Evolutionary conservation across 37 sponge, comb jelly and placozoan species (phyloP), one percentile per base, ranked within the genome.

Genomic region (Cladorhizidae sp.): DNA sequence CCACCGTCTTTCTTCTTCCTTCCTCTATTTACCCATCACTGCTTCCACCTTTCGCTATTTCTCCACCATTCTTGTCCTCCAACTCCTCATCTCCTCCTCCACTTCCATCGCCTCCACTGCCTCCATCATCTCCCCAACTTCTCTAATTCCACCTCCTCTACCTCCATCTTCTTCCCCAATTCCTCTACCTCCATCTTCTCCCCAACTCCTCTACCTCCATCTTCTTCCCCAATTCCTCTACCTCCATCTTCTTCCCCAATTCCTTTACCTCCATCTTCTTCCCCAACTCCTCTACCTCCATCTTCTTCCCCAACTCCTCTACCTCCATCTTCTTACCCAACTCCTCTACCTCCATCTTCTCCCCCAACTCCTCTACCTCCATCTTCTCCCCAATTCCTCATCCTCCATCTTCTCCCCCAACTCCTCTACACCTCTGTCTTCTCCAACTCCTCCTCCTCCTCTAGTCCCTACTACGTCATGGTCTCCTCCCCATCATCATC

Each of bases 401-500:
- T 52, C 54, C 54, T 15, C 54, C 54, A 35, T 14, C 40, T 12
- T n/a, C 65, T 31, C 65, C 33, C 65, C 14, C 42, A 25, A 23
- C 40, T 59, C 32, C 32, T 39, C 2, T 62, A 31, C 33, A 12
- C 9, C 49, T 9, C 49, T 9, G 8, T 9, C 49, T 9, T 9
- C 49, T 12, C 61, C 23, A 28, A 8, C 61, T 6, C n/a, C 12
- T 67, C 67, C 72, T 17, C 35, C n/a, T 33, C 51, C 36, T 22
- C n/a, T 5, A 81, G 82, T 49, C 56, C n/a, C 75, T 93, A 25
- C 73, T 86, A n/a, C 90, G 83, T 67, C 74, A 72, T 29, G 81
- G 83, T 32, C 76, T 90, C 26, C 70, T 93, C 15, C 84, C 81
- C 0, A 26, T 64, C 39, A 78, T 93, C 41, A 72, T 93, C 28